A percentile compares a stretch with the other conserved stretches of the same genome.
Evolutionary conservation across 2,797 vertebrate genomes (phyloP).

Genomic region (Hylomyscus alleni): DNA sequence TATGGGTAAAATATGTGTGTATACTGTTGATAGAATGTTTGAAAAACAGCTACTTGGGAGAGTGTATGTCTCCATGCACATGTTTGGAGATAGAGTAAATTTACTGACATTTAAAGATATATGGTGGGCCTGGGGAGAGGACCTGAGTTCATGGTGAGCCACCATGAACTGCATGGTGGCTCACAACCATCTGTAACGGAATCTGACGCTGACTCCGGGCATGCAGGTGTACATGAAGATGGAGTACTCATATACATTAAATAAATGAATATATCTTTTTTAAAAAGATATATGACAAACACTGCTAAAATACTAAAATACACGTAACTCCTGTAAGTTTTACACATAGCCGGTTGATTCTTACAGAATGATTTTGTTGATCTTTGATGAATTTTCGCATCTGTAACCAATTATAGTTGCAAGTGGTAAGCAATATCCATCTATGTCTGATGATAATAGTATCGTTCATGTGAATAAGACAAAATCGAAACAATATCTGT

Average conservation of each 20-base stretch:
- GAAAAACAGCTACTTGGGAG: background rate
- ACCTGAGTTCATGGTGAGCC: background rate
- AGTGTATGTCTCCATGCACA: no score
- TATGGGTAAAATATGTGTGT: background rate
- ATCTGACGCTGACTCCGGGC: background rate
- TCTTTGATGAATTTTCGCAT: background rate
- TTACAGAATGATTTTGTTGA: background rate
- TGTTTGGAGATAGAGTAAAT: background rate
- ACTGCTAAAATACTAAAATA: slow-evolving; percentile 19
- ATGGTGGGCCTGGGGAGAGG: background rate
- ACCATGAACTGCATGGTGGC: background rate
- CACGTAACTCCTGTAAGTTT: background rate
- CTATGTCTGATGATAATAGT: background rate
- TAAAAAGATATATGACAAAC: background rate
- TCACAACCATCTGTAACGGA: background rate
- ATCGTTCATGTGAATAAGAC: background rate
- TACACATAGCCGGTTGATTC: background rate
- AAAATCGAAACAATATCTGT: slow-evolving; percentile 45
- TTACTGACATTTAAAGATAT: background rate
- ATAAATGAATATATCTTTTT: background rate
- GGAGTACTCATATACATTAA: background rate
- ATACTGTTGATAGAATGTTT: background rate
- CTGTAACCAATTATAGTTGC: background rate
- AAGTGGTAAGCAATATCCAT: background rate
- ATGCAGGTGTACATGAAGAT: background rate